phyloP scores from a whole-genome alignment of 2,797 vertebrate genomes.

The Decapterus maruadsi region DNA sequence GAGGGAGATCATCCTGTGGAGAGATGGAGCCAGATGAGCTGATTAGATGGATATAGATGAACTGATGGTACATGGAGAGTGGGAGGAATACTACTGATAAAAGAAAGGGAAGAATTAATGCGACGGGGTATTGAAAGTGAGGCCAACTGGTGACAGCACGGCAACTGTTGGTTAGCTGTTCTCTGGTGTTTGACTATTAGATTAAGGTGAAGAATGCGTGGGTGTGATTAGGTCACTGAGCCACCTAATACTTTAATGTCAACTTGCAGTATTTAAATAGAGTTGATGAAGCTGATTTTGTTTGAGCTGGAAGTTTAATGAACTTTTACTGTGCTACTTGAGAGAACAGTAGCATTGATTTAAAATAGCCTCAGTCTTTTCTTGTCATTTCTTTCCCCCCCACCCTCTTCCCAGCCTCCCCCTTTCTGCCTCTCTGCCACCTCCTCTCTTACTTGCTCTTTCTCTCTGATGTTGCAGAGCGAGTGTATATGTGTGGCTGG shows the following conservation, averaged over 20 bases:
- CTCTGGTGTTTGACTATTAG: constrained; percentile 27
- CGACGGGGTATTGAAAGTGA: constrained; percentile 12
- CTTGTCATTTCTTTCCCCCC: constrained; percentile 54
- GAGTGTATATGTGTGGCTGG: constrained; percentile 56
- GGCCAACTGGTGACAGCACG: constrained; percentile 10
- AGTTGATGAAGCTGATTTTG: constrained; percentile 52
- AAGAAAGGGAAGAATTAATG: constrained; percentile 30
- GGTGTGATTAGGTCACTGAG: constrained; percentile 45
- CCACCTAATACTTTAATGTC: constrained; percentile 36
- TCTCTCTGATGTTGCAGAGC: constrained; percentile 71
- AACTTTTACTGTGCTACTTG: constrained; percentile 61
- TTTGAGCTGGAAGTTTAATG: constrained; percentile 67
- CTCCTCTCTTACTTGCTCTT: constrained; percentile 63
- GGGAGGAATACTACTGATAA: constrained; percentile 44
- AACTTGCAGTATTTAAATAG: constrained; percentile 43
- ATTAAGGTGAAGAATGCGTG: constrained; percentile 18
- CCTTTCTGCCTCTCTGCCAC: constrained; percentile 56
- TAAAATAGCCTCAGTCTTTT: constrained; percentile 73
- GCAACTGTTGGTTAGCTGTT: constrained; percentile 5
- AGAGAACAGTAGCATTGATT: constrained; percentile 68
- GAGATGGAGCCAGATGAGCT: constrained; percentile 64
- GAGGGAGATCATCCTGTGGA: constrained; percentile 63
- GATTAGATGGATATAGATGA: constrained; percentile 66
- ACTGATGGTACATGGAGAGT: constrained; percentile 42
- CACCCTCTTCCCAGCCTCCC: constrained; percentile 36